These are phyloP conservation scores for Hypocryptadius cinnamomeus DNA, from an alignment of 2,113 vertebrate species.

Conservation along the genomic window DNA sequence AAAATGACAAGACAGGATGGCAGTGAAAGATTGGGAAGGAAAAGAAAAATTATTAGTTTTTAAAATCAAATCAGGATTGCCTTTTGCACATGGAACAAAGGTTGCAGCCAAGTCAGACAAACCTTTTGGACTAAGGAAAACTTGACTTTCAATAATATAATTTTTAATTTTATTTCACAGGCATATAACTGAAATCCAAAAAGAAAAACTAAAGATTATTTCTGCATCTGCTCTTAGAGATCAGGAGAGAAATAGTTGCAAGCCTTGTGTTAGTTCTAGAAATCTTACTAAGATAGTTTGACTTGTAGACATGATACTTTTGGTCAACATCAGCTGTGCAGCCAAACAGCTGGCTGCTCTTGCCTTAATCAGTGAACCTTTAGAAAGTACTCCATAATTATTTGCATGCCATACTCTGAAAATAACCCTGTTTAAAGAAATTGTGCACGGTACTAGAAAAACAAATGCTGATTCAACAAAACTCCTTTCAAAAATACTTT, in stretches of 20 bases:
- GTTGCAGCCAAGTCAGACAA: neutral
- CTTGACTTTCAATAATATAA: neutral
- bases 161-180: neutral
- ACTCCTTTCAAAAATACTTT: neutral
- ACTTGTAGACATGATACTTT: neutral
- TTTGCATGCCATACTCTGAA: neutral
- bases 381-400: neutral
- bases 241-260: neutral
- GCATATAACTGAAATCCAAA: neutral
- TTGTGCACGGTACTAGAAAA: neutral
- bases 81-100: neutral
- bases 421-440: slow-evolving; percentile 10
- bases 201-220: neutral
- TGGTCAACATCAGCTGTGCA: slow-evolving; percentile 14
- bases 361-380: slow-evolving; percentile 2
- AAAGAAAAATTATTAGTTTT: slow-evolving; percentile 15
- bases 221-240: neutral
- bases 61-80: neutral
- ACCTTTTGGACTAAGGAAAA: neutral
- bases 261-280: neutral
- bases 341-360: slow-evolving; percentile 6
- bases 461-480: slow-evolving; percentile 10
- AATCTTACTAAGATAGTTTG: neutral
- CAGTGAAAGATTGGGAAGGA: slow-evolving; percentile 2
- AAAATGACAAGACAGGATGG: slow-evolving; percentile 6